A percentile compares a stretch with the other conserved stretches of the same genome.
Conservation (phyloP, 2,797 vertebrate species). For the Phalloptychus januarius region DNA sequence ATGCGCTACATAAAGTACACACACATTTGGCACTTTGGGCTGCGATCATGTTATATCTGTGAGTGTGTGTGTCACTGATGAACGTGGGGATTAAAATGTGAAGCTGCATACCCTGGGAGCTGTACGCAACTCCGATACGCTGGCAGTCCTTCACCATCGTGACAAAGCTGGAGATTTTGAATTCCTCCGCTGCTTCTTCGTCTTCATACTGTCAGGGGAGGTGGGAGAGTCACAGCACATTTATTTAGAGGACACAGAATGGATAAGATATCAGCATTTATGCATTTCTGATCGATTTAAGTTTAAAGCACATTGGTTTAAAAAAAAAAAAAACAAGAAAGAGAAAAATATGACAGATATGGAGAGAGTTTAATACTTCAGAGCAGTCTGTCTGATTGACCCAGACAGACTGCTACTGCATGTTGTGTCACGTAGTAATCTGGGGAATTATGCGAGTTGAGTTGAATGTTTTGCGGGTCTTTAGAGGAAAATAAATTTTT, state of each 20-base stretch:
- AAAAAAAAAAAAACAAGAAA: neutral
- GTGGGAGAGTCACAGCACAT: neutral
- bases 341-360: neutral
- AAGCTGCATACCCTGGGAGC: constrained; percentile 85
- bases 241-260: neutral
- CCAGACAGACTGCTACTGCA: neutral
- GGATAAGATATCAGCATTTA: neutral
- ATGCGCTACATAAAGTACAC: neutral
- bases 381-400: neutral
- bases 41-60: neutral
- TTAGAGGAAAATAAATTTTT: neutral
- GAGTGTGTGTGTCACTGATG: too few species aligned
- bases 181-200: constrained; percentile 96
- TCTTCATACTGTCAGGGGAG: constrained; percentile 89
- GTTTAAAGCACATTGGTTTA: neutral
- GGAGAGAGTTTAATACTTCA: neutral
- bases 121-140: constrained; percentile 92
- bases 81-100: neutral
- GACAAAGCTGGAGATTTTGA: constrained; percentile 98
- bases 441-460: neutral
- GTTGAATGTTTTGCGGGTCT: neutral
- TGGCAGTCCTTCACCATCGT: constrained; percentile 95
- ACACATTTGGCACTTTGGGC: neutral
- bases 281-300: neutral
- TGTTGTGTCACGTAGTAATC: neutral